A percentile compares a stretch with the other conserved stretches of the same genome.
Conservation (phyloP, 2,888 invertebrate genomes). For the Disparrhopalites patrizii region DNA sequence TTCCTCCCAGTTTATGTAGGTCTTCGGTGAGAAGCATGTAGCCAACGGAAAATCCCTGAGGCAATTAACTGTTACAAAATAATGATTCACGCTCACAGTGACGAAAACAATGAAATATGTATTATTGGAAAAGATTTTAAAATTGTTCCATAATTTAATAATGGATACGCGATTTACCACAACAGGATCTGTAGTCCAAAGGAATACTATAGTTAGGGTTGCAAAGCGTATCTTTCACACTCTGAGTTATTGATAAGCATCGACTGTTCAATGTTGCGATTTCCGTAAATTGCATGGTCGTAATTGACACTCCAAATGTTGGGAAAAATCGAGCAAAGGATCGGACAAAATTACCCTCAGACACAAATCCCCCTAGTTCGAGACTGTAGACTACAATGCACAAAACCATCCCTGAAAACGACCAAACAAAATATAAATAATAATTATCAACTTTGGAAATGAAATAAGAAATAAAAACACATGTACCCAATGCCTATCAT, state of each 20-base stretch:
- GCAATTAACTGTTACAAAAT: conserved; percentile 9
- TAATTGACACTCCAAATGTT: conserved; percentile 41
- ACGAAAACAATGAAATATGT: neutral
- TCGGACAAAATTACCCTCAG: neutral
- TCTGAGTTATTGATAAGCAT: conserved; percentile 38
- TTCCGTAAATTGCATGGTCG: conserved; percentile 36
- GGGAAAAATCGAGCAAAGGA: conserved; percentile 39
- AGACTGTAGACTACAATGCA: conserved; percentile 32
- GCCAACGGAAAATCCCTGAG: conserved; percentile 12
- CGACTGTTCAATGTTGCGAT: conserved; percentile 38
- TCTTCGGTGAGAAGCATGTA: conserved; percentile 38
- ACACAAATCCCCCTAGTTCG: conserved; percentile 13
- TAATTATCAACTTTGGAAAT: too few relatives aligned
- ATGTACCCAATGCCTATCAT: too few relatives aligned
- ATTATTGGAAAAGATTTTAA: neutral
- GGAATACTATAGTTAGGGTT: conserved; percentile 30
- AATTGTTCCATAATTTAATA: neutral
- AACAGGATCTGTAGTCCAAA: conserved; percentile 37
- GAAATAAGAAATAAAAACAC: too few relatives aligned
- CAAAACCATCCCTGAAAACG: conserved; percentile 35
- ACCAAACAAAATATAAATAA: neutral
- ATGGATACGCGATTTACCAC: conserved; percentile 37
- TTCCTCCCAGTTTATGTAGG: conserved; percentile 38
- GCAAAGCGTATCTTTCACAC: conserved; percentile 37
- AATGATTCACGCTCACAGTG: neutral